Conservation (phyloP, 2,113 vertebrate species). For the Ranitomeya imitator region DNA sequence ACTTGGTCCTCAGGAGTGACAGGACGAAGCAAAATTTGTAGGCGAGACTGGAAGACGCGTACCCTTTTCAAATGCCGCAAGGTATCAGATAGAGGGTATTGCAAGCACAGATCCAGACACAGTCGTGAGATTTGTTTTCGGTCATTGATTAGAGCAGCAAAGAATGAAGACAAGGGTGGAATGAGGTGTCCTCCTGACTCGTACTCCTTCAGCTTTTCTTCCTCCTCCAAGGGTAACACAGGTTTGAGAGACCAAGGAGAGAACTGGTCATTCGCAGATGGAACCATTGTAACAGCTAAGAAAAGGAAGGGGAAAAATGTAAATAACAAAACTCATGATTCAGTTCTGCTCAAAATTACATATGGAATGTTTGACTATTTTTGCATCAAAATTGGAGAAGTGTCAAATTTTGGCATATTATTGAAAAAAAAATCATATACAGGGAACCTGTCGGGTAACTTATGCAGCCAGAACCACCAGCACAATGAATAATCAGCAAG, state of each 20-base stretch:
- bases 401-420: too few relatives aligned
- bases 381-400: too few relatives aligned
- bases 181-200: conserved; percentile 58
- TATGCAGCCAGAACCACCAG: too few relatives aligned
- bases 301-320: neutral
- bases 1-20: conserved; percentile 29
- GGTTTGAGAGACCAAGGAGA: conserved; percentile 74
- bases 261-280: neutral
- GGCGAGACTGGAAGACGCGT: conserved; percentile 68
- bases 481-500: too few relatives aligned
- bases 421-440: too few relatives aligned
- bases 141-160: conserved; percentile 78
- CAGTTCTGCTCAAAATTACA: neutral
- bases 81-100: conserved; percentile 70
- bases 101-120: conserved; percentile 69
- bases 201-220: conserved; percentile 68
- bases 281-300: neutral
- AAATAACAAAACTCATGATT: neutral
- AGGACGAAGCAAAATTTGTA: conserved; percentile 81
- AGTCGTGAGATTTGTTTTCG: conserved; percentile 80
- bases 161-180: conserved; percentile 56
- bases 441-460: too few relatives aligned
- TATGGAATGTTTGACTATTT: neutral
- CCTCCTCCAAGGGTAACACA: conserved; percentile 81
- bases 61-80: conserved; percentile 84